Evolutionary conservation across 1,140 invertebrate species (phyloP), one percentile per base, ranked within the genome.

Genomic region (Pseudomyrmex concolor): DNA sequence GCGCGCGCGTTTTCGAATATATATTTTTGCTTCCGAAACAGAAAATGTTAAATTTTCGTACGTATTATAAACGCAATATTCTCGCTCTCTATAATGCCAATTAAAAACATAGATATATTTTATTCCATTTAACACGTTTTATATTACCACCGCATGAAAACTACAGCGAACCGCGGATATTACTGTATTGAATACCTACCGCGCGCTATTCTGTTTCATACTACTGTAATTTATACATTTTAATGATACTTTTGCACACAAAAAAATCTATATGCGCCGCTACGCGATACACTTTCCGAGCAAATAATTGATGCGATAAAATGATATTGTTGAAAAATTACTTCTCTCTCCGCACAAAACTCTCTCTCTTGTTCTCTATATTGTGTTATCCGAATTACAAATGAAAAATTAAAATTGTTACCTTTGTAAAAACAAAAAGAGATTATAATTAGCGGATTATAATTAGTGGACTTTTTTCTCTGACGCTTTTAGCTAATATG

Each of bases 281-380:
- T 63, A 54, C 19, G 8, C 3, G 19, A 63, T 43, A 43, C 13
- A 50, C 7, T 25, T 19, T 34, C 5, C 34, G 34, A 19, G 13
- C 12, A 34, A 2, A 64, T 64, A 76, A 76, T 64, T 62, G 17
- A 54, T 43, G 34, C 34, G 57, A 59, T 59, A 54, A 57, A 77
- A 77, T 67, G n/a, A 67, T 55, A 63, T 19, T 9, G 5, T 25
- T 15, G 2, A 15, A 17, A 57, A 67, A 77, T 67, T 55, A 2
- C 1, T 43, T 55, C 43, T 22, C 34, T 34, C 34, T 25, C 2
- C 25, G 25, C 34, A 34, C 0, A 34, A 34, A 25, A 2, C 34
- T 34, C 34, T 34, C 34, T 34, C 5, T 34, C 34, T 34, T 5
- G 34, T 7, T 4, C 34, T 34, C 34, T 7, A 7, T 7, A 7